phyloP scores from a whole-genome alignment of 2,797 vertebrate genomes.

The Enteromius paludinosus region DNA sequence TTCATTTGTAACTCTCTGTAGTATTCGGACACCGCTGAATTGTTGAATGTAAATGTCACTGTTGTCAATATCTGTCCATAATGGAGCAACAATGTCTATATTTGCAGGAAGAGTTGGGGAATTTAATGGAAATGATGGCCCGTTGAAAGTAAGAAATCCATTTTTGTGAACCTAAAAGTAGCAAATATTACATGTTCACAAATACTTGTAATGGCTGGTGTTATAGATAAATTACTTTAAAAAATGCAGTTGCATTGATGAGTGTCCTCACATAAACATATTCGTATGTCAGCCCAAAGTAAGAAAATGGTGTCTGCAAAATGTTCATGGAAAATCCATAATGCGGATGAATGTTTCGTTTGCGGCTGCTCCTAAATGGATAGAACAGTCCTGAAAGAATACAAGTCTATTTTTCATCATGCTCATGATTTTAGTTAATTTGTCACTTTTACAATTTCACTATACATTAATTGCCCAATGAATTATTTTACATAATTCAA shows the following conservation, averaged over 20 bases:
- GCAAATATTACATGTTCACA: not conserved
- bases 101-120: not conserved
- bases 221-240: not conserved
- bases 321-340: not conserved
- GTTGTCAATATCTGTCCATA: slow-evolving; percentile 22
- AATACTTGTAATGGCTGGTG: not conserved
- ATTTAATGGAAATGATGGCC: not conserved
- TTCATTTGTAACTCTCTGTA: not conserved
- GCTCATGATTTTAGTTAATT: not conserved
- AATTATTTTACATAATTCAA: not conserved
- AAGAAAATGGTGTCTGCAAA: slow-evolving; percentile 1
- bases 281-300: not conserved
- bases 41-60: not conserved
- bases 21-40: not conserved
- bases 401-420: not conserved
- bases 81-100: not conserved
- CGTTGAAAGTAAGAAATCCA: not conserved
- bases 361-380: not conserved
- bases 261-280: slow-evolving; percentile 1
- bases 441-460: not conserved
- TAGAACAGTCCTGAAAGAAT: not conserved
- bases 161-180: not conserved
- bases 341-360: not conserved
- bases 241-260: not conserved
- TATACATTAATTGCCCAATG: not conserved